These are phyloP conservation scores for Shinisaurus crocodilurus DNA, from an alignment of 2,113 vertebrate genomes.

Conservation along the genomic window DNA sequence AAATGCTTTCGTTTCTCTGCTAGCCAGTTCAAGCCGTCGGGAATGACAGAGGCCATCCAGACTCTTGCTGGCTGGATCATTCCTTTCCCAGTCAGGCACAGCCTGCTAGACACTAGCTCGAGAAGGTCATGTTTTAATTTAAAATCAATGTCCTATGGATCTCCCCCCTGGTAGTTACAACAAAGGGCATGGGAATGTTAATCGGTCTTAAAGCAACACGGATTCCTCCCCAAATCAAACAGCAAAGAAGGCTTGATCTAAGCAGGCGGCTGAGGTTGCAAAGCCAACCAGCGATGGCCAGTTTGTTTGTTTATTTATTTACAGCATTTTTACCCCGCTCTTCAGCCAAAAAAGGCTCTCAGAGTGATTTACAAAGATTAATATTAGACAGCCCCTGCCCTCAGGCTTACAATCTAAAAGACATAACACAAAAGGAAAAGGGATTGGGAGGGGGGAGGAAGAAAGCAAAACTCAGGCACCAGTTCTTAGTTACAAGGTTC, in stretches of 20 bases:
- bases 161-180: background rate
- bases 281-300: no score
- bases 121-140: conserved; percentile 51
- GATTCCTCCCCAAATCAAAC: background rate
- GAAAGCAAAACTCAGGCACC: no score
- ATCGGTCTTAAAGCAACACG: conserved; percentile 21
- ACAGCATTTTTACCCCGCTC: no score
- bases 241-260: background rate
- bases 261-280: background rate
- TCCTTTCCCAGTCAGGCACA: conserved; percentile 39
- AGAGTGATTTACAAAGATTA: no score
- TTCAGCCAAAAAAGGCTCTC: no score
- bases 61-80: conserved; percentile 40
- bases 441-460: no score
- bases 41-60: conserved; percentile 11
- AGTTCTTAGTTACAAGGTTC: no score
- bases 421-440: no score
- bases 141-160: conserved; percentile 34
- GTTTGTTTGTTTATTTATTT: no score
- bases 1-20: conserved; percentile 52
- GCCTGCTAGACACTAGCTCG: conserved; percentile 23
- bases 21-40: conserved; percentile 25
- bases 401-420: no score
- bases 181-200: conserved; percentile 26
- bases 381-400: no score